Conservation (phyloP, 2,888 invertebrate species). For the Apodemia duryi region DNA sequence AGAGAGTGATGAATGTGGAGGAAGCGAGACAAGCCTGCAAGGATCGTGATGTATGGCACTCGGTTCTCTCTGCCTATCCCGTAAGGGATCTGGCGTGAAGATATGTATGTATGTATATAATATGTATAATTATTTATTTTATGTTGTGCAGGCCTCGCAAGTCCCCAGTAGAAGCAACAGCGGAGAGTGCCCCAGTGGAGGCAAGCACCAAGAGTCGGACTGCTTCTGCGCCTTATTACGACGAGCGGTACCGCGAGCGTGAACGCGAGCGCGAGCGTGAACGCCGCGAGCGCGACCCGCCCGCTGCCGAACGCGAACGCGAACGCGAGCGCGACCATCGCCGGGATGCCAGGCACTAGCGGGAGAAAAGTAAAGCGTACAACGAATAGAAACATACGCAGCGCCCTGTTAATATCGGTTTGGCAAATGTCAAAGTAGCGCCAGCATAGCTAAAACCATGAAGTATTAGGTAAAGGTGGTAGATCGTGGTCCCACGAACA, state of each 20-base stretch:
- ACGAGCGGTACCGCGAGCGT: conserved; percentile 88
- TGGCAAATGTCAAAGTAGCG: no score
- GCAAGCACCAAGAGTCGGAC: conserved; percentile 77
- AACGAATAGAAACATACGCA: neutral
- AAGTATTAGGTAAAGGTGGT: no score
- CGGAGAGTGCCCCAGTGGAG: conserved; percentile 69
- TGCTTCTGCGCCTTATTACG: conserved; percentile 85
- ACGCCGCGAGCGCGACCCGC: conserved; percentile 80
- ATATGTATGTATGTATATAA: no score
- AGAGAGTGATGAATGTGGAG: no score
- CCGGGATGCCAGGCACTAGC: conserved; percentile 52
- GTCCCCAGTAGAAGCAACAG: conserved; percentile 77
- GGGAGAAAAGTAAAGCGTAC: neutral
- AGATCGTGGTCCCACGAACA: no score
- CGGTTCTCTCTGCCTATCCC: no score
- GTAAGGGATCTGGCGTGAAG: no score
- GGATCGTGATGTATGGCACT: no score
- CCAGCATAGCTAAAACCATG: no score
- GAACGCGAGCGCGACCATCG: conserved; percentile 56
- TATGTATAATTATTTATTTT: no score
- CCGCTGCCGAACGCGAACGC: conserved; percentile 77
- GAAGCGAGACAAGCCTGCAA: no score
- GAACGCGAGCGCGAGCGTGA: conserved; percentile 75
- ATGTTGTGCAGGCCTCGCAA: conserved; percentile 71
- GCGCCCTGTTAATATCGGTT: neutral